Base-by-base conservation (phyloP, 2,113 vertebrate genomes). In the Takifugu bimaculatus region DNA sequence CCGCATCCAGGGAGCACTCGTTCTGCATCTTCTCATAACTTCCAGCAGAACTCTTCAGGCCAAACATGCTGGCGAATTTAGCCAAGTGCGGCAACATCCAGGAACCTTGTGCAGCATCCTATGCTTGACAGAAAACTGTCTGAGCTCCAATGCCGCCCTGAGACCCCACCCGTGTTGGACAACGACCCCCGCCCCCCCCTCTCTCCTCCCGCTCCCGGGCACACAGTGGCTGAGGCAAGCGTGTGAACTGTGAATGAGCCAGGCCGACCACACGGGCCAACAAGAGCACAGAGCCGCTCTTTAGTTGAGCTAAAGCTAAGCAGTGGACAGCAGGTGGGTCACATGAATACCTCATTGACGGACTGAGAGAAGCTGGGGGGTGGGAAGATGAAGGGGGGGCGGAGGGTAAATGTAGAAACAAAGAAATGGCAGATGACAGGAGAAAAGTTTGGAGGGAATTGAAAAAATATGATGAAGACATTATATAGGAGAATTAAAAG, bases 41-140 rank as follows among this genome's bases (percentile, higher is more conserved):
- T 69, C 88, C 88, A 65, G 80, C 85, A 72, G 88, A 89, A 79
- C 80, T 86, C 80, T 79, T 85, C 70, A 87, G 83, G 88, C 89
- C 89, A 87, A 91, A 89, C 90, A 92, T 92, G 81, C 82, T 90
- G 89, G 89, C 87, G 44, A 85, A 73, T 83, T 88, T 86, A 74
- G 83, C 80, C 74, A 88, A 76, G 67, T 77, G 78, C 64, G 79
- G 69, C 75, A 85, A 82, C 88, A 88, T 91, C 72, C 84, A 89
- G 84, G 77, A 81, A 77, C 80, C 77, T 72, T 76, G 72, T 71
- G 64, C 60, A 67, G 78, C 84, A 77, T 79, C 82, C 76, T 80
- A 65, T 63, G 67, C 52, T 72, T 49, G 52, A 69, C 73, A 62
- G 78, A 75, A 68, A 65, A 67, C 74, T 35, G 69, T 65, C 79